Conservation (phyloP, 1,140 invertebrate species). For the Pogonus chalceus region DNA sequence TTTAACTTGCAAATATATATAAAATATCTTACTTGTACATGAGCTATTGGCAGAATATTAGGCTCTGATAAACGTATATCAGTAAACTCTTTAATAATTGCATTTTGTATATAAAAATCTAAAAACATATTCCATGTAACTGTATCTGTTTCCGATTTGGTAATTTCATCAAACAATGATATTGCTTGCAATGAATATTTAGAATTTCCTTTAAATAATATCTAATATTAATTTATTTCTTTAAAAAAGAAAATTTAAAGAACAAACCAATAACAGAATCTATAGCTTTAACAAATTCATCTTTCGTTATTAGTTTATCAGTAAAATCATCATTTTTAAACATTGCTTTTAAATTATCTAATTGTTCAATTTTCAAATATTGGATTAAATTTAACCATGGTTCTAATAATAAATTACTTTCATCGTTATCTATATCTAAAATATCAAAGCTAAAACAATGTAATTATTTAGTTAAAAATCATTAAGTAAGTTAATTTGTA, state of each 20-base stretch:
- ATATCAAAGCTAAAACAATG: not conserved
- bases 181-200: conserved; percentile 18
- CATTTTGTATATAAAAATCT: conserved; percentile 23
- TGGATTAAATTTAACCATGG: conserved; percentile 18
- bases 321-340: conserved; percentile 12
- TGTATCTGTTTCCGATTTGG: conserved; percentile 12
- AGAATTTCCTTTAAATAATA: conserved; percentile 17
- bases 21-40: conserved; percentile 20
- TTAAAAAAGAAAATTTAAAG: not conserved
- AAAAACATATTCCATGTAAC: conserved; percentile 27
- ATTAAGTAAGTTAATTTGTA: too few species aligned
- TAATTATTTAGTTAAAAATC: too few species aligned
- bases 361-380: conserved; percentile 14
- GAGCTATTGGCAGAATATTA: conserved; percentile 18
- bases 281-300: conserved; percentile 21
- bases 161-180: conserved; percentile 22
- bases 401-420: conserved; percentile 14
- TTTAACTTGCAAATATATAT: not conserved
- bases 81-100: conserved; percentile 10
- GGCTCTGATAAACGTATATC: conserved; percentile 15
- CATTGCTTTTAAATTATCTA: conserved; percentile 16
- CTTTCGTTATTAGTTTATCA: conserved; percentile 16
- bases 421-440: not conserved
- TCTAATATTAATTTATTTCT: conserved; percentile 6
- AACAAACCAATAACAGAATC: conserved; percentile 18